phyloP scores from a whole-genome alignment of 2,888 invertebrate genomes.

The Ethmia dodecea region DNA sequence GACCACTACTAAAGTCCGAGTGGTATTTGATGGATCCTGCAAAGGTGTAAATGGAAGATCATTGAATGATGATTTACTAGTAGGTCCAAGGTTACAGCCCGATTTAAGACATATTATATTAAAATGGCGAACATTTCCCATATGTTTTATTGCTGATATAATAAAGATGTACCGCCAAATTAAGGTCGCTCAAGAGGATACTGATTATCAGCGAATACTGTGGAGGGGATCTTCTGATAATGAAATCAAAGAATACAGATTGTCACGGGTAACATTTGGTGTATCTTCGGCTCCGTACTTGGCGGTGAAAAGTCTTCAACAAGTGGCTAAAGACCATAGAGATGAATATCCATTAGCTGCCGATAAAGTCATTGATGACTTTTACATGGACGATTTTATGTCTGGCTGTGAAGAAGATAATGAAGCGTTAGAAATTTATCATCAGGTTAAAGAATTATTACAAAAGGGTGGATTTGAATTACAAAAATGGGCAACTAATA shows the following conservation, averaged over 20 bases:
- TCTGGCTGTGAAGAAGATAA: slow-evolving; percentile 18
- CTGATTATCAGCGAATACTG: slow-evolving; percentile 14
- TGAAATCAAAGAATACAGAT: slow-evolving; percentile 15
- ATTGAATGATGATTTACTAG: slow-evolving; percentile 14
- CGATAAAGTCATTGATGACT: slow-evolving; percentile 3
- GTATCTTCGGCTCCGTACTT: slow-evolving; percentile 16
- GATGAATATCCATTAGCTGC: slow-evolving; percentile 14
- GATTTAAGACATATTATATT: slow-evolving; percentile 19
- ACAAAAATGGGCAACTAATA: slow-evolving; percentile 20
- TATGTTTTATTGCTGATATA: slow-evolving; percentile 22
- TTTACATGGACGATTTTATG: slow-evolving; percentile 23
- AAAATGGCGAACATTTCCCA: slow-evolving; percentile 16
- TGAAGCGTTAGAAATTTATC: slow-evolving; percentile 14
- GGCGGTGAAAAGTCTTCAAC: slow-evolving; percentile 13
- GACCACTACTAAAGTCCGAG: slow-evolving; percentile 17
- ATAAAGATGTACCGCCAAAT: slow-evolving; percentile 28
- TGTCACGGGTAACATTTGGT: slow-evolving; percentile 19
- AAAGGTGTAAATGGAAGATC: slow-evolving; percentile 6
- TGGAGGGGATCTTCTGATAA: slow-evolving; percentile 11
- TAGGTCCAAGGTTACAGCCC: slow-evolving; percentile 15
- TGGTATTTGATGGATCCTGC: too few species aligned
- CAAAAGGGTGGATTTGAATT: slow-evolving; percentile 16
- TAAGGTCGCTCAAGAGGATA: slow-evolving; percentile 16
- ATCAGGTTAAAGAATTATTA: slow-evolving; percentile 22
- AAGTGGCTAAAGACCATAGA: slow-evolving; percentile 15